Base-by-base conservation (phyloP, 2,113 vertebrate species). In the Condylura cristata region DNA sequence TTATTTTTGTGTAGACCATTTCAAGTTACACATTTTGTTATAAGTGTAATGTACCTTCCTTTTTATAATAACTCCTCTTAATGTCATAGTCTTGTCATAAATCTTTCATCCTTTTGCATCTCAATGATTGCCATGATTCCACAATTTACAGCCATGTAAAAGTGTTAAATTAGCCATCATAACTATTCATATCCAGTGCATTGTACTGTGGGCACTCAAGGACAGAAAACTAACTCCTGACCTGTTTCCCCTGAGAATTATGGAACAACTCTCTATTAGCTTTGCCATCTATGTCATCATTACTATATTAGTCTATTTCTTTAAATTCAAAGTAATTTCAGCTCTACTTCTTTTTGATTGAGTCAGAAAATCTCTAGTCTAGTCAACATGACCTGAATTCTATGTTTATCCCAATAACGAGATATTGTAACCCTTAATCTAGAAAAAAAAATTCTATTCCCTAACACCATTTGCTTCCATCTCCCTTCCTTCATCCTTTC, bases 401-500 rank as follows among this genome's bases (percentile, higher is more conserved):
- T 87, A 3, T 71, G 37, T 74, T 71, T 93, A 46, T 34, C 71
- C 61, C 53, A 58, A 24, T 26, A 89, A 39, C 28, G 63, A 81
- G 30, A 13, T 71, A 75, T 58, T 89, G 26, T 89, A 94, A 61
- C 58, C 66, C 53, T 70, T 89, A 56, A 70, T 95, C 79, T 72
- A 34, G 53, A 84, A 93, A 91, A 60, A 95, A 56, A 96, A 91
- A 95, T 91, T 24, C 66, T 91, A 8, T 92, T 86, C 61, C 53
- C 51, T 87, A 84, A 89, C 75, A 84, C n/a, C 75, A 17, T 78
- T 97, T 87, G 71, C 51, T 92, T 96, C 79, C 78, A 63, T 94
- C 76, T 92, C 76, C 92, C 79, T 96, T 91, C 66, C 90, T 96
- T 89, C 78, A 60, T 91, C 60, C 58, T 97, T 96, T 90, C 91